Conservation (phyloP, 2,113 vertebrate species). For the Delphinapterus leucas region DNA sequence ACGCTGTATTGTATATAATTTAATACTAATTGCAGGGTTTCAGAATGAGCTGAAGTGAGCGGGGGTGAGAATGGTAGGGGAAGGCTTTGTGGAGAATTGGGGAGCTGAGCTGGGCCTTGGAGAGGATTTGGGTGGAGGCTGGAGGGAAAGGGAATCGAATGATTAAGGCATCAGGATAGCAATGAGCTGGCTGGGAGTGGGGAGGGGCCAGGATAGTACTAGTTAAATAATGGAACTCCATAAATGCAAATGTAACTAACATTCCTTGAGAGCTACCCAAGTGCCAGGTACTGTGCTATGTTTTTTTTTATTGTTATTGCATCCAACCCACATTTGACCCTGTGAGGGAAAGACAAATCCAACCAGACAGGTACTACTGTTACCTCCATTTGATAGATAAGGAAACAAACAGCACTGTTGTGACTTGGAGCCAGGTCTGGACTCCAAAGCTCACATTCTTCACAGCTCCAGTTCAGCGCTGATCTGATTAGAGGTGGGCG, state of each 20-base stretch:
- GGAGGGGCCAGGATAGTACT: background rate
- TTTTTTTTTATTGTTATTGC: background rate
- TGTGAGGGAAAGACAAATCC: background rate
- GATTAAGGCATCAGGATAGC: background rate
- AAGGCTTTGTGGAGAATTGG: background rate
- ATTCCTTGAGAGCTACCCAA: background rate
- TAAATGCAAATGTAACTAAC: background rate
- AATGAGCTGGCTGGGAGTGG: background rate
- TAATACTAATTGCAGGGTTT: conserved; percentile 56
- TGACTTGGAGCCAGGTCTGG: background rate
- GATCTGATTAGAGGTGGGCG: background rate
- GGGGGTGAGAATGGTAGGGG: background rate
- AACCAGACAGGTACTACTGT: background rate
- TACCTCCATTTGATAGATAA: too few relatives aligned
- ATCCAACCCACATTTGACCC: background rate
- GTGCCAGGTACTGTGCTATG: background rate
- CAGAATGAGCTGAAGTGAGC: background rate
- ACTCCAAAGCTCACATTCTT: background rate
- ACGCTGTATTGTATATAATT: conserved; percentile 12
- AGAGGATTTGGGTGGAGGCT: background rate
- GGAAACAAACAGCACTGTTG: background rate
- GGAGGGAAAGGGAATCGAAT: background rate
- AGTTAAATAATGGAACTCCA: background rate
- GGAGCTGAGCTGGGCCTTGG: background rate
- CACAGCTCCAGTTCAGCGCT: background rate